These are phyloP conservation scores for Papilio protenor DNA, from an alignment of 2,888 invertebrate genomes.

Conservation along the genomic window DNA sequence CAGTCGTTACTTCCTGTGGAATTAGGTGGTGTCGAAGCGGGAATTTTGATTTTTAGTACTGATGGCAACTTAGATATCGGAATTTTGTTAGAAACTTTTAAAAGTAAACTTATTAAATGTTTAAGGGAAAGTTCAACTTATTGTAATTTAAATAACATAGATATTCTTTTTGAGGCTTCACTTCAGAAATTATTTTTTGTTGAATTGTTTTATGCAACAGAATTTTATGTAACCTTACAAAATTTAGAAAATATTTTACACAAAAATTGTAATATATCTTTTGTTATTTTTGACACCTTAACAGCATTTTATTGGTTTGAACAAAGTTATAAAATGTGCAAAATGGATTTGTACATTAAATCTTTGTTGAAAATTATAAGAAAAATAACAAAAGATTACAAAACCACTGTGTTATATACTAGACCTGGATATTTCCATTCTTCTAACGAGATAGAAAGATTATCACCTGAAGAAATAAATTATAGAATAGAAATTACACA, in stretches of 20 bases:
- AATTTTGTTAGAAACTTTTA: constrained; percentile 54
- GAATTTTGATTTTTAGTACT: constrained; percentile 72
- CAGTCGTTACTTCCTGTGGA: constrained; percentile 62
- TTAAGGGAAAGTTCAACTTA: constrained; percentile 31
- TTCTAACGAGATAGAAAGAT: constrained; percentile 62
- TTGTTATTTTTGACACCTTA: constrained; percentile 74
- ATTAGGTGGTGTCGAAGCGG: constrained; percentile 60
- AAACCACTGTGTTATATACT: constrained; percentile 80
- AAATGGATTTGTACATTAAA: constrained; percentile 81
- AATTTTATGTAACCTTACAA: constrained; percentile 72
- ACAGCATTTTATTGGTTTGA: constrained; percentile 83
- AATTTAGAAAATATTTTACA: constrained; percentile 73
- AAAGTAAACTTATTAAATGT: constrained; percentile 51
- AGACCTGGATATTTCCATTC: constrained; percentile 80
- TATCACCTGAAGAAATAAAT: constrained; percentile 62
- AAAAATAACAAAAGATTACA: constrained; percentile 76
- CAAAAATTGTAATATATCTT: constrained; percentile 66
- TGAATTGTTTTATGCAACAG: constrained; percentile 72
- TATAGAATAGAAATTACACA: constrained; percentile 67
- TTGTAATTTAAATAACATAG: constrained; percentile 44
- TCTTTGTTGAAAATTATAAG: constrained; percentile 71
- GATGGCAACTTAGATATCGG: constrained; percentile 71
- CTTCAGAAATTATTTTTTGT: constrained; percentile 64
- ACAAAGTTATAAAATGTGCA: constrained; percentile 72
- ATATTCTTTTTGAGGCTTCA: constrained; percentile 52